Conservation (phyloP, 2,797 vertebrate species). For the Champsocephalus esox region DNA sequence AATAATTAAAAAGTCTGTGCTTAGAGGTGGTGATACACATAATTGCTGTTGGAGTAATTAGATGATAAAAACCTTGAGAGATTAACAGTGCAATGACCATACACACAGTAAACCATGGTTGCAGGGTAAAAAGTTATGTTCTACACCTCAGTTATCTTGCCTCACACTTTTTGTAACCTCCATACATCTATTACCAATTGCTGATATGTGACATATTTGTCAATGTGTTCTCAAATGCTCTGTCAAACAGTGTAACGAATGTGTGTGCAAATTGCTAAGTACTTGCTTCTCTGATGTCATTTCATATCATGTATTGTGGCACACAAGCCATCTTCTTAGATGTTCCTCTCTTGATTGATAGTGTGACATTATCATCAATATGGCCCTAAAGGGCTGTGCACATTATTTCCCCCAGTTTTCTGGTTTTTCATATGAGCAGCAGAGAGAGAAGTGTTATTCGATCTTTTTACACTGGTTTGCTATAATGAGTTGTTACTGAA, state of each 20-base stretch:
- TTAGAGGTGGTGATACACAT: constrained; percentile 63
- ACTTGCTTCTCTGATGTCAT: constrained; percentile 44
- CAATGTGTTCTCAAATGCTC: constrained; percentile 54
- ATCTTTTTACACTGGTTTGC: constrained; percentile 56
- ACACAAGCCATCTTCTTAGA: constrained; percentile 47
- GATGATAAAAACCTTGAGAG: constrained; percentile 61
- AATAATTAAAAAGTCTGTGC: constrained; percentile 64
- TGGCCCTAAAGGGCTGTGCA: constrained; percentile 43
- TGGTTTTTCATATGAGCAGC: constrained; percentile 37
- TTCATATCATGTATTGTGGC: constrained; percentile 49
- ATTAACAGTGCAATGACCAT: constrained; percentile 57
- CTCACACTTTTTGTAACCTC: constrained; percentile 41
- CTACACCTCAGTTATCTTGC: constrained; percentile 48
- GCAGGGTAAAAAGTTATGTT: constrained; percentile 32
- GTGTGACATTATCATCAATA: constrained; percentile 67
- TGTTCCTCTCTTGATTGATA: constrained; percentile 58
- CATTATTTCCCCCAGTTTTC: constrained; percentile 34
- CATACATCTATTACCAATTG: constrained; percentile 44
- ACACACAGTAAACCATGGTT: constrained; percentile 50
- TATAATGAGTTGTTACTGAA: constrained; percentile 67
- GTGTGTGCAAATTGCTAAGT: constrained; percentile 53
- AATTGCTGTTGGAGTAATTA: constrained; percentile 70
- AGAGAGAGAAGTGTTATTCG: constrained; percentile 53
- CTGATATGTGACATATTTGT: constrained; percentile 62
- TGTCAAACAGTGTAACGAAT: constrained; percentile 62